Evolutionary conservation across 2,888 invertebrate genomes (phyloP).

Genomic region (Dinocampus coccinellae): DNA sequence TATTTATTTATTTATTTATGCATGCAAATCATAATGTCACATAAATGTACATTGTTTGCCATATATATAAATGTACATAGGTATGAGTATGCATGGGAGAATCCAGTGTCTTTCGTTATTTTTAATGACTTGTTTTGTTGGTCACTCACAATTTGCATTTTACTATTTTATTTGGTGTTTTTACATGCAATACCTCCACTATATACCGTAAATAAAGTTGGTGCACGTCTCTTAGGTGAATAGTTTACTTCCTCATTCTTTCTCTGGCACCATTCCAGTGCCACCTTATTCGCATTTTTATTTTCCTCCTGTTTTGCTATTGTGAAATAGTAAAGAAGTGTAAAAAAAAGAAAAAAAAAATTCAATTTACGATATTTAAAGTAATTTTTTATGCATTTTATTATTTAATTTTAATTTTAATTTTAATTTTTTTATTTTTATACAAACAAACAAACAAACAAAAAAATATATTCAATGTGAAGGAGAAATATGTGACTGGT

Average conservation of each 20-base stretch:
- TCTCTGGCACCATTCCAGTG: background rate
- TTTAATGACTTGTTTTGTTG: background rate
- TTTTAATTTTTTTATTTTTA: no score
- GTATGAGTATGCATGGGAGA: background rate
- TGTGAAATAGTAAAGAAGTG: background rate
- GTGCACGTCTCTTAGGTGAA: background rate
- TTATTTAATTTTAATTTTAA: no score
- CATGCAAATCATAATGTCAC: background rate
- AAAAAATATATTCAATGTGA: no score
- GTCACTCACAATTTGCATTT: background rate
- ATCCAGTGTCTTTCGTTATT: background rate
- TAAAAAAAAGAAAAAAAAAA: background rate
- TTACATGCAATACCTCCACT: background rate
- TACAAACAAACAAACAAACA: no score
- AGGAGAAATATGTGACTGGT: background rate
- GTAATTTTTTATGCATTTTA: no score
- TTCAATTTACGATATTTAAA: no score
- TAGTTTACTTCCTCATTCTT: background rate
- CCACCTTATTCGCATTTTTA: background rate
- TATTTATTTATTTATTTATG: no score
- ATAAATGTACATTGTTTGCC: no score
- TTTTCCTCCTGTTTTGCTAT: background rate
- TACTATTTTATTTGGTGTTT: background rate
- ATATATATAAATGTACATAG: no score
- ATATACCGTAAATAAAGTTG: background rate